Evolutionary conservation across 2,888 invertebrate genomes (phyloP).

Genomic region (Tolmerus cingulatus): DNA sequence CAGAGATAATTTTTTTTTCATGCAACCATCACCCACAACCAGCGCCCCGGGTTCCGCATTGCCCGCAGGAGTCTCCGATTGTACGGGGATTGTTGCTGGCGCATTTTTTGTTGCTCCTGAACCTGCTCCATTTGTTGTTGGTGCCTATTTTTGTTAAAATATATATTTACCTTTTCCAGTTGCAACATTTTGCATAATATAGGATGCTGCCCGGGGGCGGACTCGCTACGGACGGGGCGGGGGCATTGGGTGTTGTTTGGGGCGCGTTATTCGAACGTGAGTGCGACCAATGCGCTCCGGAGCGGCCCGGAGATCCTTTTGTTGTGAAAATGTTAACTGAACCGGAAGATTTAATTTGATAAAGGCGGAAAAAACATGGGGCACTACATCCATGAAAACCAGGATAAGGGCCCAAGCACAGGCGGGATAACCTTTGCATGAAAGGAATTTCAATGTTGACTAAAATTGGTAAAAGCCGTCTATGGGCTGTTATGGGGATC

Average conservation of each 20-base stretch:
- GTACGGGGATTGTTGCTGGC: not conserved
- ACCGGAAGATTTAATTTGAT: slow-evolving; percentile 48
- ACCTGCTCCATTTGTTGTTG: not conserved
- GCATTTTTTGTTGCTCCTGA: not conserved
- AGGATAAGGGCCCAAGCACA: not conserved
- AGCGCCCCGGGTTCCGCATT: not conserved
- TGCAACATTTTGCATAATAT: slow-evolving; percentile 39
- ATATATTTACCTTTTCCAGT: slow-evolving; percentile 28
- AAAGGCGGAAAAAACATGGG: slow-evolving; percentile 41
- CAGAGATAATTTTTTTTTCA: slow-evolving; percentile 13
- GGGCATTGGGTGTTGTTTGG: not conserved
- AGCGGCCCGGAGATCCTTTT: slow-evolving; percentile 22
- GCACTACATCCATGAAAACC: not conserved
- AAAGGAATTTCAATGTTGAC: slow-evolving; percentile 33
- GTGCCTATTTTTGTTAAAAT: not conserved
- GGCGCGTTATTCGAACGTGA: not conserved
- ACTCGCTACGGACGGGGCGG: not conserved
- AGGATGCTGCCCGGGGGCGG: not conserved
- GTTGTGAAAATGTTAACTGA: slow-evolving; percentile 44
- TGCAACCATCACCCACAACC: not conserved
- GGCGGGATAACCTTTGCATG: slow-evolving; percentile 16
- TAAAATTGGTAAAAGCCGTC: slow-evolving; percentile 29
- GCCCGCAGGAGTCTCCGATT: not conserved
- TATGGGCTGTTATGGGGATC: slow-evolving; percentile 17
- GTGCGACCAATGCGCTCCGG: slow-evolving; percentile 9